Evolutionary conservation across 2,888 invertebrate genomes (phyloP), one percentile per base, ranked within the genome.

Genomic region (Eremobia ochroleuca): DNA sequence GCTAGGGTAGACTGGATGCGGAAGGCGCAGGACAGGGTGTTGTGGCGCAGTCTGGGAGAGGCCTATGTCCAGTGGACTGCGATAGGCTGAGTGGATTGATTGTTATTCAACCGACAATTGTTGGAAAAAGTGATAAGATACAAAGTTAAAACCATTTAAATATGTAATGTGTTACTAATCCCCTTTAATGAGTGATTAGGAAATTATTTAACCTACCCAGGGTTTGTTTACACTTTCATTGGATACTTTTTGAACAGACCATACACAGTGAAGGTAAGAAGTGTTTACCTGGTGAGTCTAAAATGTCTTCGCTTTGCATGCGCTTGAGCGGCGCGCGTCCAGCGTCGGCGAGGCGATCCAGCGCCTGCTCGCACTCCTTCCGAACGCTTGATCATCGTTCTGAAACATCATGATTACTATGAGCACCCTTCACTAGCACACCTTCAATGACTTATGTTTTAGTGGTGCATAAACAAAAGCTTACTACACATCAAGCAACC

Each of bases 381-480:
- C 62, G 99, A 98, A 91, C 99, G 97, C 97, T 99, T 99, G 90
- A 98, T 98, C 98, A 99, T 98, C 91, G 98, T 97, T 93, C 99
- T 99, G 96, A n/a, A 83, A 82, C n/a, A 76, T 58, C 25, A 55
- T 31, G 3, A 21, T 43, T 5, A 40, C 25, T 40, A 49, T 82
- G 25, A 79, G 28, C 75, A 61, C 61, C 28, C 2, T 8, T 31
- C 25, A 55, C 21, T n/a, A 9, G 25, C 11, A 25, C 9, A n/a
- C 21, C 18, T 25, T 34, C n/a, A 28, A 31, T 46, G 9, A 18
- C 25, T 34, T 65, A 64, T 34, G 31, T 21, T n/a, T 37, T 37
- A 21, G 31, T 9, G 37, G 25, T 52, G 58, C 59, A 64, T 31
- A 67, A 15, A 55, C 11, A 43, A 43, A 82, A 76, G 61, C 62